Evolutionary conservation across 2,797 vertebrate species (phyloP).

Genomic region (Peromyscus aztecus): DNA sequence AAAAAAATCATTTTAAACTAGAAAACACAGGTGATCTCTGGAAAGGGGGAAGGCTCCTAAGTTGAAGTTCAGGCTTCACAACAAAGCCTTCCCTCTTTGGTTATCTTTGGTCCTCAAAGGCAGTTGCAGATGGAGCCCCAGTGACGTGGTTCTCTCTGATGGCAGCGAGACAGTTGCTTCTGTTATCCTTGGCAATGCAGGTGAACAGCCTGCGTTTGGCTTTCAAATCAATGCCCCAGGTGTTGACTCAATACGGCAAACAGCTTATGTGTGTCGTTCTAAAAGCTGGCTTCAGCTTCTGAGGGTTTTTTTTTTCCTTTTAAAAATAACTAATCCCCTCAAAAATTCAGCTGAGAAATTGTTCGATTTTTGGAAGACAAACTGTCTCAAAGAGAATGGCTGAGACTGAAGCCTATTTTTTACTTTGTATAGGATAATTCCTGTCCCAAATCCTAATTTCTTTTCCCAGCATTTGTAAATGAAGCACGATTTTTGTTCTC

Average conservation of each 20-base stretch:
- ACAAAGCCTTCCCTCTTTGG: neutral
- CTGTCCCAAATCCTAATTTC: neutral
- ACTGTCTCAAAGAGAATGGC: neutral
- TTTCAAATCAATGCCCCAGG: conserved; percentile 86
- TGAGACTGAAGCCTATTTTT: conserved; percentile 74
- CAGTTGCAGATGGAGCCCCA: conserved; percentile 79
- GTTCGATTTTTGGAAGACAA: conserved; percentile 74
- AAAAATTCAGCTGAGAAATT: conserved; percentile 81
- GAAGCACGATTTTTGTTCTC: conserved; percentile 19
- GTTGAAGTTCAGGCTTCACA: conserved; percentile 15
- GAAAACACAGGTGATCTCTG: conserved; percentile 71
- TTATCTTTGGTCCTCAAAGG: conserved; percentile 68
- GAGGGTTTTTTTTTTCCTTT: conserved; percentile 72
- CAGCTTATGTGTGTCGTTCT: conserved; percentile 80
- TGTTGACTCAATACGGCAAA: conserved; percentile 87
- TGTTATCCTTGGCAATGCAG: conserved; percentile 87
- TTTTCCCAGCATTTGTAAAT: neutral
- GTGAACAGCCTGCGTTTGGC: conserved; percentile 86
- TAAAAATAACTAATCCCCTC: conserved; percentile 68
- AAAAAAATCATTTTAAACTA: conserved; percentile 68
- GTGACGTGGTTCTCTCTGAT: conserved; percentile 65
- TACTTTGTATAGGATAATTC: conserved; percentile 36
- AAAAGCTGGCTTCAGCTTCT: conserved; percentile 69
- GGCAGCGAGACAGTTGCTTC: conserved; percentile 82
- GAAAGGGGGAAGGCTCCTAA: neutral